These are phyloP conservation scores for Dryas iulia DNA, from an alignment of 1,140 invertebrate species.

Conservation along the genomic window DNA sequence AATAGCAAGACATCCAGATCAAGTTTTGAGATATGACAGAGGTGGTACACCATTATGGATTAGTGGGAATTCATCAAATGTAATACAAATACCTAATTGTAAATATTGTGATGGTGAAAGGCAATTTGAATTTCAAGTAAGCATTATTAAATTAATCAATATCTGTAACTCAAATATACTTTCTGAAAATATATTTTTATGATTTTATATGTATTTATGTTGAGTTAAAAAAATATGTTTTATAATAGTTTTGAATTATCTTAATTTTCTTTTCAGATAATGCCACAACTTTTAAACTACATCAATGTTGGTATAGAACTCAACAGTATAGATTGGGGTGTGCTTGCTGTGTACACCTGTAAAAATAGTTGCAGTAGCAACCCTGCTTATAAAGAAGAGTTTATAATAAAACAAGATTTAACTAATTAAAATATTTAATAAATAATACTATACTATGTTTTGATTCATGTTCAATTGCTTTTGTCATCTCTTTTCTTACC, in stretches of 20 bases:
- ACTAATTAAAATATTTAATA: slow-evolving; percentile 50
- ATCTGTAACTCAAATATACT: too few relatives aligned
- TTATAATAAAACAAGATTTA: slow-evolving; percentile 94
- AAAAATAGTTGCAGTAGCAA: slow-evolving; percentile 85
- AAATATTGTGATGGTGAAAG: slow-evolving; percentile 86
- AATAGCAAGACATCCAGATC: slow-evolving; percentile 83
- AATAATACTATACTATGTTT: slow-evolving; percentile 8
- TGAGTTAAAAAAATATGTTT: neutral
- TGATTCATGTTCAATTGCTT: slow-evolving; percentile 22
- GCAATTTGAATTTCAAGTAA: slow-evolving; percentile 95
- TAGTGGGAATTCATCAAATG: slow-evolving; percentile 74
- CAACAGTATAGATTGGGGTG: slow-evolving; percentile 94
- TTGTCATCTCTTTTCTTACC: slow-evolving; percentile 54
- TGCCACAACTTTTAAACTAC: slow-evolving; percentile 93
- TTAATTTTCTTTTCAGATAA: slow-evolving; percentile 83
- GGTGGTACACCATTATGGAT: slow-evolving; percentile 91
- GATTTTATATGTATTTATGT: too few relatives aligned
- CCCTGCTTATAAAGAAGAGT: slow-evolving; percentile 87
- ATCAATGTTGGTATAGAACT: slow-evolving; percentile 85
- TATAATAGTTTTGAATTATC: too few relatives aligned
- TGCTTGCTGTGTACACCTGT: slow-evolving; percentile 93
- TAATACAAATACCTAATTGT: slow-evolving; percentile 84
- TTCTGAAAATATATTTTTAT: too few relatives aligned
- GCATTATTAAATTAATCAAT: slow-evolving; percentile 1
- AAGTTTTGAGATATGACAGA: slow-evolving; percentile 91